Conservation (phyloP, 2,113 vertebrate genomes). For the Macaca nemestrina region DNA sequence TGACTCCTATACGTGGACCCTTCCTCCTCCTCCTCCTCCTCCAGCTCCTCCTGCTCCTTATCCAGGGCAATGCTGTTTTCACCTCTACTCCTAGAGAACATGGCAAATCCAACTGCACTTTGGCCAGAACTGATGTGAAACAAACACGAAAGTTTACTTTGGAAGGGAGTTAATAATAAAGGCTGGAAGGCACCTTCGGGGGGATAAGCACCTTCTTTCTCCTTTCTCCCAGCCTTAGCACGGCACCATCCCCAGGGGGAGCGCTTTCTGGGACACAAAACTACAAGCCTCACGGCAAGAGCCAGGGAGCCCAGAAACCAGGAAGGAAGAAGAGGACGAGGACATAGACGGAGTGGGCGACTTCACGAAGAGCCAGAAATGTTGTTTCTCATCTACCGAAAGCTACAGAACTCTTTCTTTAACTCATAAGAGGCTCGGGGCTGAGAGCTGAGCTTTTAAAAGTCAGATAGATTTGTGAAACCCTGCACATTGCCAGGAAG, state of each 20-base stretch:
- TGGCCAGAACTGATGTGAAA: constrained; percentile 60
- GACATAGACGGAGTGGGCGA: fast-evolving
- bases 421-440: neutral
- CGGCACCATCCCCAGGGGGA: constrained; percentile 16
- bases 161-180: constrained; percentile 64
- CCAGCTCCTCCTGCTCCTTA: fast-evolving
- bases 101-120: constrained; percentile 12
- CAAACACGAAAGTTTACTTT: constrained; percentile 71
- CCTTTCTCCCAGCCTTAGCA: constrained; percentile 53
- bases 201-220: constrained; percentile 72
- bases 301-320: neutral
- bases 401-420: neutral
- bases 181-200: constrained; percentile 58
- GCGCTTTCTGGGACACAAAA: constrained; percentile 41
- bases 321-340: neutral
- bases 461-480: neutral
- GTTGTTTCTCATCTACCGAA: neutral
- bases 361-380: neutral
- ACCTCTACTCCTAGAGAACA: neutral
- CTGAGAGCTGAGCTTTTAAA: neutral
- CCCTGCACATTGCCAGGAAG: neutral
- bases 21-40: neutral
- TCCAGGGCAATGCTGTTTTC: neutral
- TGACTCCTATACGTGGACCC: neutral
- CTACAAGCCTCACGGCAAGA: neutral